Evolutionary conservation across 2,797 vertebrate genomes (phyloP), one percentile per base, ranked within the genome.

Genomic region (Heterohyrax brucei): DNA sequence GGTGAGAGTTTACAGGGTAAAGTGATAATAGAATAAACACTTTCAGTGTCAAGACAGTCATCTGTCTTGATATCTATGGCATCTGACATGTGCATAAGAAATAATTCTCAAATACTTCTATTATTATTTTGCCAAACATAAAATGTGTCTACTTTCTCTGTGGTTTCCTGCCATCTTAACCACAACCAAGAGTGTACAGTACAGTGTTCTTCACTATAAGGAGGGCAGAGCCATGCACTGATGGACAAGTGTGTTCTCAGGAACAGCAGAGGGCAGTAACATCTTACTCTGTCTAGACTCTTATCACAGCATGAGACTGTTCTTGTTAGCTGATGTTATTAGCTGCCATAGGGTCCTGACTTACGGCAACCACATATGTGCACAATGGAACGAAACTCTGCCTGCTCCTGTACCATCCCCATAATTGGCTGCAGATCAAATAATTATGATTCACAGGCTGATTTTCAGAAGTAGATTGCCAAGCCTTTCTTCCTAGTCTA

Each of bases 201-300:
- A 73, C 22, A 10, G 19, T 66, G 26, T 72, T 3, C n/a, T 6
- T 53, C 12, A 48, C 39, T 64, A 8, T 68, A 39, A 68, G 30
- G 30, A 75, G 33, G 33, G 46, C 12, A 87, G 39, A 44, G 61
- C 33, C 56, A 50, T 46, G 48, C 19, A 26, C 46, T 30, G 46
- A 84, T 66, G 62, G 87, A 33, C 50, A 91, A 89, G 62, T 85
- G n/a, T 87, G 62, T 50, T 66, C 73, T 87, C 9, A 75, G 68
- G 33, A 89, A 86, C 96, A 97, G 96, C 39, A 98, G 96, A 95
- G 97, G 96, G 96, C 96, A 94, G 84, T 72, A 91, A 81, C 70
- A 92, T 46, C 48, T 93, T 83, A 87, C 95, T 95, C 86, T 88
- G 53, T 50, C 53, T 75, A 70, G n/a, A 89, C 22, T 87, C 33